Evolutionary conservation across 2,797 vertebrate genomes (phyloP).

Genomic region (Kryptolebias ocellatus): DNA sequence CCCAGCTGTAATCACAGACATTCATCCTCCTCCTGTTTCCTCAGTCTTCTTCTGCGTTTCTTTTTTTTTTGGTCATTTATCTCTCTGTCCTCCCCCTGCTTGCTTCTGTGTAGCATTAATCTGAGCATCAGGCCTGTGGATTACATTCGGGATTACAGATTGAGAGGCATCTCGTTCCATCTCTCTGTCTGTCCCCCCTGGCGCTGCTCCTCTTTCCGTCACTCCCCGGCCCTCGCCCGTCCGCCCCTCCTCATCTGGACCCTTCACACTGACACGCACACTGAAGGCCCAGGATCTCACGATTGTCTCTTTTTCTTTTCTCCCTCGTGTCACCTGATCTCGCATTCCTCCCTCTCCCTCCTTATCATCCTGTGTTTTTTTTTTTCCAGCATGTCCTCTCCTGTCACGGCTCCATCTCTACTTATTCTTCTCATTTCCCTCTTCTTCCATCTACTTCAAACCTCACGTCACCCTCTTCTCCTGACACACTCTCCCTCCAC

Average conservation of each 20-base stretch:
- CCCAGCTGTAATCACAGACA: slow-evolving; percentile 30
- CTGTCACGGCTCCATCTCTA: slow-evolving; percentile 54
- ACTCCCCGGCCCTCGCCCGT: slow-evolving; percentile 38
- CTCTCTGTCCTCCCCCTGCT: slow-evolving; percentile 48
- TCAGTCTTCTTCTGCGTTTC: slow-evolving; percentile 47
- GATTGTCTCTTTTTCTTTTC: slow-evolving; percentile 32
- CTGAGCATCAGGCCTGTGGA: slow-evolving; percentile 83
- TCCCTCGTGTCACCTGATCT: slow-evolving; percentile 65
- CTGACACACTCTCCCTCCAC: slow-evolving; percentile 43
- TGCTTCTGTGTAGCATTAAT: slow-evolving; percentile 78
- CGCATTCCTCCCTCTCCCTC: slow-evolving; percentile 36
- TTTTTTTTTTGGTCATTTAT: slow-evolving; percentile 59
- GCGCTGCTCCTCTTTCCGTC: slow-evolving; percentile 56
- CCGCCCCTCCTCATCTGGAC: slow-evolving; percentile 18
- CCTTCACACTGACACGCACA: slow-evolving; percentile 8
- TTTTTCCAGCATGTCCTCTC: slow-evolving; percentile 7
- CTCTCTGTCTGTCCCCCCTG: slow-evolving; percentile 57
- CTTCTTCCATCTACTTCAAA: slow-evolving; percentile 47
- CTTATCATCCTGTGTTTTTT: slow-evolving; percentile 51
- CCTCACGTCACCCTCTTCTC: slow-evolving; percentile 35
- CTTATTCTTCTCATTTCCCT: slow-evolving; percentile 21
- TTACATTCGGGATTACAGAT: slow-evolving; percentile 85
- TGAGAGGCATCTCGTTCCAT: slow-evolving; percentile 75
- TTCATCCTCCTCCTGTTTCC: slow-evolving; percentile 44
- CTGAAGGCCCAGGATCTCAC: slow-evolving; percentile 17